Percentiles rank a stretch among this genome's conserved stretches.
phyloP scores from a whole-genome alignment of 2,113 vertebrate species.

The Columba janthina region DNA sequence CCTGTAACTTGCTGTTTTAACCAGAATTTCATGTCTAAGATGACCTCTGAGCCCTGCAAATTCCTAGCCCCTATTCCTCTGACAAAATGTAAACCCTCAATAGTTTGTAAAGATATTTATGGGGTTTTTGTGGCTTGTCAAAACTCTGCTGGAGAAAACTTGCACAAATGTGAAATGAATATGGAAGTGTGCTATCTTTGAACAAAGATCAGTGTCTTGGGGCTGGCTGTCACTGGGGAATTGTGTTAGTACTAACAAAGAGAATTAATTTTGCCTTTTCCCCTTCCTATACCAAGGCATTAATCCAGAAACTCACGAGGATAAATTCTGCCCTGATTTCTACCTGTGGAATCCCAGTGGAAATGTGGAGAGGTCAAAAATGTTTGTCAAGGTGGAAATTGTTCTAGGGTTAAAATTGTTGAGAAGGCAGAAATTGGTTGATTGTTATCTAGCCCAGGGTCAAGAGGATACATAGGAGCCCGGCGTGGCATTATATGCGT shows the following conservation, averaged over 20 bases:
- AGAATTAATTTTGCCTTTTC: constrained; percentile 64
- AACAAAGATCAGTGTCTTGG: not conserved
- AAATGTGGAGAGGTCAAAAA: constrained; percentile 26
- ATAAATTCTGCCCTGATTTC: constrained; percentile 56
- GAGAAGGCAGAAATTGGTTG: not conserved
- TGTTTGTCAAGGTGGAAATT: constrained; percentile 20
- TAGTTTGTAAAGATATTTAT: not conserved
- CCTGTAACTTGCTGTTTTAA: not conserved
- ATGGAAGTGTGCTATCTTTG: constrained; percentile 6
- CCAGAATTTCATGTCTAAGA: not conserved
- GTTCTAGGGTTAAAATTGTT: not conserved
- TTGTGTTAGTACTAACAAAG: not conserved
- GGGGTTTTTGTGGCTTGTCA: not conserved
- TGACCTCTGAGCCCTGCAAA: not conserved
- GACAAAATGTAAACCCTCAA: not conserved
- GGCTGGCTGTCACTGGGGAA: constrained; percentile 11
- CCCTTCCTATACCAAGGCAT: not conserved
- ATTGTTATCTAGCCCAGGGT: not conserved
- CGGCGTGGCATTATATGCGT: not conserved
- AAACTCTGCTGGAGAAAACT: not conserved
- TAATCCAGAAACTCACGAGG: constrained; percentile 30
- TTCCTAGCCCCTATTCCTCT: not conserved
- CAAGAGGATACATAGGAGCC: not conserved
- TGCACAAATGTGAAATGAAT: not conserved
- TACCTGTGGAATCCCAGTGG: constrained; percentile 37